Evolutionary conservation across 1,140 invertebrate species (phyloP).

Genomic region (Bombus pyrosoma): DNA sequence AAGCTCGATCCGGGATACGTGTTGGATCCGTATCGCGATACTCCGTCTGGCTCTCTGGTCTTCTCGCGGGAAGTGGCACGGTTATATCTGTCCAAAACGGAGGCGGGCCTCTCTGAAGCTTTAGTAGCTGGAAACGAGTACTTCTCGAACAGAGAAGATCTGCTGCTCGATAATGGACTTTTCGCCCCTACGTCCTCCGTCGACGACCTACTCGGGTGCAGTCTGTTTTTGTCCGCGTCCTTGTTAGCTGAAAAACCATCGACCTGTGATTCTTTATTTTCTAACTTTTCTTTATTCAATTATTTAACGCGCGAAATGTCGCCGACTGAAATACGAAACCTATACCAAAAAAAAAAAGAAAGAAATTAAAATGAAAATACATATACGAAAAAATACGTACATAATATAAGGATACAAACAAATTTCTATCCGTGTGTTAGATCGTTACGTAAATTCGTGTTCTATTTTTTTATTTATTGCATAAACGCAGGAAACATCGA

Average conservation of each 20-base stretch:
- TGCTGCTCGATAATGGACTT: slow-evolving; percentile 72
- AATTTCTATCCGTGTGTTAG: too few relatives aligned
- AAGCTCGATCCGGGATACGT: slow-evolving; percentile 73
- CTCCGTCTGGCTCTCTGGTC: slow-evolving; percentile 74
- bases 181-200: slow-evolving; percentile 73
- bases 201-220: slow-evolving; percentile 69
- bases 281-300: background rate
- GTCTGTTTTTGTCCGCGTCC: slow-evolving; percentile 73
- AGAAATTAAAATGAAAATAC: too few relatives aligned
- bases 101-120: slow-evolving; percentile 73
- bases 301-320: background rate
- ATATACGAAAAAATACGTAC: too few relatives aligned
- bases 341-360: background rate
- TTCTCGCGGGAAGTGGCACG: slow-evolving; percentile 73
- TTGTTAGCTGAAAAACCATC: slow-evolving; percentile 67
- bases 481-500: background rate
- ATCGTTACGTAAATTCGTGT: background rate
- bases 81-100: slow-evolving; percentile 77
- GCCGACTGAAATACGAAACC: background rate
- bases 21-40: slow-evolving; percentile 72
- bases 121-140: slow-evolving; percentile 73
- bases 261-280: background rate
- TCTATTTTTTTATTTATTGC: background rate
- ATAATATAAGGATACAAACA: too few relatives aligned
- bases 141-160: slow-evolving; percentile 76